Conservation (phyloP, 1,140 invertebrate species). For the Microplitis mediator region DNA sequence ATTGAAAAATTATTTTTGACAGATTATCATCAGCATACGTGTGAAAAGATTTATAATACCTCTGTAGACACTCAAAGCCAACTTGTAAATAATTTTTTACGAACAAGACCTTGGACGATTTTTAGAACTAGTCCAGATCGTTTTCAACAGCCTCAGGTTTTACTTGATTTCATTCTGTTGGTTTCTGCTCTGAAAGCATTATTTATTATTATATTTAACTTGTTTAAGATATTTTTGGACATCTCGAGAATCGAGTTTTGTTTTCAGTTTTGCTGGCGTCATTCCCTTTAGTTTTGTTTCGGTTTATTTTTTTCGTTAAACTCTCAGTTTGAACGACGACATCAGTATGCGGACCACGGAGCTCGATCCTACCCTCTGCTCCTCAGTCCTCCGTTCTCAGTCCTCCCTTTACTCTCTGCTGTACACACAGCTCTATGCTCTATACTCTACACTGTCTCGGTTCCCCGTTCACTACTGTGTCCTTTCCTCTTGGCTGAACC, state of each 20-base stretch:
- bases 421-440: background rate
- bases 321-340: slow-evolving; percentile 38
- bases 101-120: too few species aligned
- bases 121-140: too few species aligned
- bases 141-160: background rate
- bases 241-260: slow-evolving; percentile 2
- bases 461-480: slow-evolving; percentile 23
- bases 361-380: slow-evolving; percentile 45
- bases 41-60: background rate
- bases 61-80: too few species aligned
- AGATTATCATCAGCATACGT: background rate
- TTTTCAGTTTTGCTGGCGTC: slow-evolving; percentile 6
- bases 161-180: background rate
- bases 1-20: background rate
- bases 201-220: background rate
- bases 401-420: slow-evolving; percentile 28
- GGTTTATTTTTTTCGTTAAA: slow-evolving; percentile 23
- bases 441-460: background rate
- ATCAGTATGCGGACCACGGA: slow-evolving; percentile 63
- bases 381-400: slow-evolving; percentile 5
- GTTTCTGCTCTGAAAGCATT: background rate
- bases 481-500: slow-evolving; percentile 24
- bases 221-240: background rate
- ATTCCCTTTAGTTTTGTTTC: slow-evolving; percentile 26
- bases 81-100: too few species aligned